Conservation (phyloP, 1,140 invertebrate genomes). For the Pseudobourletiella spinata region DNA sequence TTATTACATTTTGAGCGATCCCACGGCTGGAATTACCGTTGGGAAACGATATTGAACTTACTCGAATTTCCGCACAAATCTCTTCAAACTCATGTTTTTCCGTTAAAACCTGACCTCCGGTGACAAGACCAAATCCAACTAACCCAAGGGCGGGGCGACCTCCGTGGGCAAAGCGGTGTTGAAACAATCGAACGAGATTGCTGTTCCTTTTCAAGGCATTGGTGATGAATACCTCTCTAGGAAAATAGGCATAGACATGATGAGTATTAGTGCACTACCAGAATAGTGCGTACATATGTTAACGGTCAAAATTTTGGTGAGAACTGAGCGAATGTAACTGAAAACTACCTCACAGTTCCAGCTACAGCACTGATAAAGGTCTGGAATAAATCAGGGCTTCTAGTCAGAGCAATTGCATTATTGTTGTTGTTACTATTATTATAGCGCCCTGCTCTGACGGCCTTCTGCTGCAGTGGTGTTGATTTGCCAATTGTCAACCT, state of each 20-base stretch:
- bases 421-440: no score
- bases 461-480: background rate
- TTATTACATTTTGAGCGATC: background rate
- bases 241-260: background rate
- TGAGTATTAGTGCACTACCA: no score
- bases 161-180: conserved; percentile 56
- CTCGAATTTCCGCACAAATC: conserved; percentile 67
- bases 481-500: background rate
- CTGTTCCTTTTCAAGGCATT: conserved; percentile 59
- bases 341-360: conserved; percentile 1
- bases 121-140: conserved; percentile 62
- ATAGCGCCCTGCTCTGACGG: background rate
- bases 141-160: conserved; percentile 64
- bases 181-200: conserved; percentile 52
- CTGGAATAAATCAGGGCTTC: background rate
- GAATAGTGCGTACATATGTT: background rate
- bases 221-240: conserved; percentile 51
- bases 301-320: background rate
- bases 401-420: background rate
- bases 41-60: conserved; percentile 38
- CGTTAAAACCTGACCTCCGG: conserved; percentile 59
- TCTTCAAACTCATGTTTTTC: conserved; percentile 69
- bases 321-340: background rate
- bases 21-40: background rate
- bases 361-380: background rate